A percentile compares a stretch with the other conserved stretches of the same genome.
These are phyloP conservation scores for Dasypus novemcinctus DNA, from an alignment of 2,113 vertebrate genomes.

Conservation along the genomic window DNA sequence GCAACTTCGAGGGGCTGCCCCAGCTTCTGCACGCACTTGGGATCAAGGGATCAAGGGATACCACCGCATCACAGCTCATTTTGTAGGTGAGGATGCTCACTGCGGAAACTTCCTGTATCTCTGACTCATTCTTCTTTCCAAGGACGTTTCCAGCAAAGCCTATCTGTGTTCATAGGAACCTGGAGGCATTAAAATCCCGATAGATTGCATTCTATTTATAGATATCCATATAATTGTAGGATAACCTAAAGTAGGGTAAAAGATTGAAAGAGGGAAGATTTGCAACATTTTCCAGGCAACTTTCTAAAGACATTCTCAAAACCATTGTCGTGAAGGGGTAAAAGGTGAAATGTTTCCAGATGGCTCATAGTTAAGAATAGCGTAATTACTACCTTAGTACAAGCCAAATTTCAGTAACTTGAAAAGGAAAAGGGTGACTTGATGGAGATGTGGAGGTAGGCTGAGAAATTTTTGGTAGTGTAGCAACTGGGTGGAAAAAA, in stretches of 20 bases:
- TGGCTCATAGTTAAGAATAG: conserved; percentile 26
- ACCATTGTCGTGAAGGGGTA: neutral
- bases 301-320: conserved; percentile 8
- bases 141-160: neutral
- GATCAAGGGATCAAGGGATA: too few relatives aligned
- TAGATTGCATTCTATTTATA: neutral
- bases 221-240: neutral
- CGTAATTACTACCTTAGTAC: neutral
- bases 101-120: neutral
- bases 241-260: neutral
- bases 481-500: neutral
- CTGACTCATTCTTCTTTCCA: too few relatives aligned
- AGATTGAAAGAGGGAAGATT: neutral
- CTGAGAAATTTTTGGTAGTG: neutral
- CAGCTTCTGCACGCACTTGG: rapidly evolving
- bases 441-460: neutral
- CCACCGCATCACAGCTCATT: rapidly evolving
- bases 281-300: neutral
- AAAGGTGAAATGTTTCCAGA: conserved; percentile 43
- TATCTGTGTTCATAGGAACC: neutral
- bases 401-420: conserved; percentile 42
- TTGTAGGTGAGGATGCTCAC: rapidly evolving
- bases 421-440: conserved; percentile 30
- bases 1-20: neutral
- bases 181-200: neutral